A percentile compares a stretch with the other conserved stretches of the same genome.
Evolutionary conservation across 2,888 invertebrate species (phyloP).

Genomic region (Campoplex capitator): DNA sequence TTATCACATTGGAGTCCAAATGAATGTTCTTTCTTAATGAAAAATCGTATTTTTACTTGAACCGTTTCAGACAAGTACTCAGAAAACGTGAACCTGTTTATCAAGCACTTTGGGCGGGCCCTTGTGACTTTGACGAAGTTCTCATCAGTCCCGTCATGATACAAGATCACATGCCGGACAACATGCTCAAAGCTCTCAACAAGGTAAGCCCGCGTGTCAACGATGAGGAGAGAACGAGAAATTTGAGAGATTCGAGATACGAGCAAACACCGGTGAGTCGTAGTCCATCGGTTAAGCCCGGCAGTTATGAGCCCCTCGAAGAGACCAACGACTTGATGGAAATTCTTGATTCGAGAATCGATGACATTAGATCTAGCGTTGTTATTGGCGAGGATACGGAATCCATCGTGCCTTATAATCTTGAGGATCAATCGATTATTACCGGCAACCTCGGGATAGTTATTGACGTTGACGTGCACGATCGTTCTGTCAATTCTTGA

Average conservation of each 20-base stretch:
- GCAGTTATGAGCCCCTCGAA: constrained; percentile 80
- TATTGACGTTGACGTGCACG: constrained; percentile 80
- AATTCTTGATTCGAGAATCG: constrained; percentile 54
- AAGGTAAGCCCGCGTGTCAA: constrained; percentile 88
- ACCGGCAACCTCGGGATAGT: constrained; percentile 73
- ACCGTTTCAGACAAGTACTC: constrained; percentile 87
- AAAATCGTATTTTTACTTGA: not conserved
- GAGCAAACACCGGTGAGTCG: constrained; percentile 74
- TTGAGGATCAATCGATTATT: constrained; percentile 44
- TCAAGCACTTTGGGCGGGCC: constrained; percentile 94
- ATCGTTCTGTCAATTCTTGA: constrained; percentile 30
- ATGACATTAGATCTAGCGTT: constrained; percentile 63
- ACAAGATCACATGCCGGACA: constrained; percentile 96
- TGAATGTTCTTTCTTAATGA: not conserved
- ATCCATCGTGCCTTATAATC: constrained; percentile 54
- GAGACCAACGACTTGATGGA: constrained; percentile 75
- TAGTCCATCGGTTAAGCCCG: constrained; percentile 78
- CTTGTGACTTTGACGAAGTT: constrained; percentile 94
- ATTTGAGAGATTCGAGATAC: constrained; percentile 69
- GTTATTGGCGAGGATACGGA: constrained; percentile 58
- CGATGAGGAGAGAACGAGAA: constrained; percentile 61
- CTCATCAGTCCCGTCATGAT: constrained; percentile 95
- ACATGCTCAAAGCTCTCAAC: constrained; percentile 92
- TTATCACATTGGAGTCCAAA: not conserved
- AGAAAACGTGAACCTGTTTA: constrained; percentile 92